Percentiles rank a stretch among this genome's conserved stretches.
These are phyloP conservation scores for Callimorpha dominula DNA, from an alignment of 2,888 invertebrate species.

Conservation along the genomic window DNA sequence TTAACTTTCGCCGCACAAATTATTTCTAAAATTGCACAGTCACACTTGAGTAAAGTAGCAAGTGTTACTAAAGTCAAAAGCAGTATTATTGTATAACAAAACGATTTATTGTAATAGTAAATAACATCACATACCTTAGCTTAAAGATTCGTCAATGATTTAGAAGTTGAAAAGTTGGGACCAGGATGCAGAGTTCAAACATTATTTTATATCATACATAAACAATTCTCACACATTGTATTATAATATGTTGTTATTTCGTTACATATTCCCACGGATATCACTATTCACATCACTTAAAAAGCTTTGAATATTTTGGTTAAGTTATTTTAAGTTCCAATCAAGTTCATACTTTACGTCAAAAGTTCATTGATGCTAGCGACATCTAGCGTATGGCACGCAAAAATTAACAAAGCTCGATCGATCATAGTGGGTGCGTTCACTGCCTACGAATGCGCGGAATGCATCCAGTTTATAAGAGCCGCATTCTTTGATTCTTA, in stretches of 20 bases:
- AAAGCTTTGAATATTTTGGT: conserved; percentile 83
- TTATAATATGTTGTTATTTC: conserved; percentile 65
- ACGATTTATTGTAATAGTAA: conserved; percentile 33
- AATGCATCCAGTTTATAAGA: conserved; percentile 65
- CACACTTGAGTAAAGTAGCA: not conserved
- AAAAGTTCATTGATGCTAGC: conserved; percentile 80
- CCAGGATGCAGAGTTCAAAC: conserved; percentile 53
- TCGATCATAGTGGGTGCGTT: conserved; percentile 72
- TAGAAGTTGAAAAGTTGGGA: conserved; percentile 42
- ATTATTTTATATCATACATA: conserved; percentile 54
- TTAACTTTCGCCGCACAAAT: conserved; percentile 51
- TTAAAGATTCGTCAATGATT: conserved; percentile 50
- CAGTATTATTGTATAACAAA: conserved; percentile 20
- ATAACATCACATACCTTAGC: conserved; percentile 60
- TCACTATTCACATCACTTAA: conserved; percentile 76
- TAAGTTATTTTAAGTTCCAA: conserved; percentile 81
- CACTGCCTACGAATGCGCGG: conserved; percentile 57
- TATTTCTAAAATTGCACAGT: conserved; percentile 14
- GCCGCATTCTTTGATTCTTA: conserved; percentile 45
- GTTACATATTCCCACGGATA: conserved; percentile 69
- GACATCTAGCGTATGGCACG: conserved; percentile 79
- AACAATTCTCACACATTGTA: conserved; percentile 69
- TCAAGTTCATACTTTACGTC: conserved; percentile 80
- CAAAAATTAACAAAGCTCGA: conserved; percentile 73
- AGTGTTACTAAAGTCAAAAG: conserved; percentile 18